Conservation (phyloP, 1,140 invertebrate genomes). For the Hyles vespertilio region DNA sequence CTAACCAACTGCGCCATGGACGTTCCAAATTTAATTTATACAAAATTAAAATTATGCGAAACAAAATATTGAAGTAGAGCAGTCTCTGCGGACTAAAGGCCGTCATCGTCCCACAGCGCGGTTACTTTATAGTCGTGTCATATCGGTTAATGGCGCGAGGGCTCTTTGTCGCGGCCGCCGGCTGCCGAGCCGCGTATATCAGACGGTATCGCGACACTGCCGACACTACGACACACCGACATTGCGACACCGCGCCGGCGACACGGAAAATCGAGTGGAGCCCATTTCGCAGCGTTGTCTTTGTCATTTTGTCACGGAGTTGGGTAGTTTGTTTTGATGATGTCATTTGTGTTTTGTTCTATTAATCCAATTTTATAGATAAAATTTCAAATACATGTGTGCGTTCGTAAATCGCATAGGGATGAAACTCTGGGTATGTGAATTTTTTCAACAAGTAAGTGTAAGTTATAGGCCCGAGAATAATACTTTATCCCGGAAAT, state of each 20-base stretch:
- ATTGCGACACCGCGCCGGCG: conserved; percentile 13
- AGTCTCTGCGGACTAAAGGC: conserved; percentile 12
- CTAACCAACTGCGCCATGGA: no score
- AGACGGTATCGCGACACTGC: conserved; percentile 19
- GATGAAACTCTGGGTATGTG: no score
- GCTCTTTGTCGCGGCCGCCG: conserved; percentile 42
- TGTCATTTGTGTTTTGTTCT: not conserved
- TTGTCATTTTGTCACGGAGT: no score
- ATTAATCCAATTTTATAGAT: no score
- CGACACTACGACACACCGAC: no score
- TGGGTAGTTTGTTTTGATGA: not conserved
- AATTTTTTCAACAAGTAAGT: no score
- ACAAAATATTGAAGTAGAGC: conserved; percentile 12
- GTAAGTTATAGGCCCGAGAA: no score
- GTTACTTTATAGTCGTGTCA: conserved; percentile 59
- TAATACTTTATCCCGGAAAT: no score
- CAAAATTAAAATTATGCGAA: no score
- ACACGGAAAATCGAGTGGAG: conserved; percentile 16
- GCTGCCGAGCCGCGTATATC: conserved; percentile 26
- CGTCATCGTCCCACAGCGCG: conserved; percentile 35
- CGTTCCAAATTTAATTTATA: no score
- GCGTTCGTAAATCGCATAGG: no score
- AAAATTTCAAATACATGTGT: no score
- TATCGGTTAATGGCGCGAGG: conserved; percentile 47
- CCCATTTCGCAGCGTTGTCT: not conserved